phyloP scores from a whole-genome alignment of 1,140 invertebrate genomes.

The Zeugodacus cucurbitae region DNA sequence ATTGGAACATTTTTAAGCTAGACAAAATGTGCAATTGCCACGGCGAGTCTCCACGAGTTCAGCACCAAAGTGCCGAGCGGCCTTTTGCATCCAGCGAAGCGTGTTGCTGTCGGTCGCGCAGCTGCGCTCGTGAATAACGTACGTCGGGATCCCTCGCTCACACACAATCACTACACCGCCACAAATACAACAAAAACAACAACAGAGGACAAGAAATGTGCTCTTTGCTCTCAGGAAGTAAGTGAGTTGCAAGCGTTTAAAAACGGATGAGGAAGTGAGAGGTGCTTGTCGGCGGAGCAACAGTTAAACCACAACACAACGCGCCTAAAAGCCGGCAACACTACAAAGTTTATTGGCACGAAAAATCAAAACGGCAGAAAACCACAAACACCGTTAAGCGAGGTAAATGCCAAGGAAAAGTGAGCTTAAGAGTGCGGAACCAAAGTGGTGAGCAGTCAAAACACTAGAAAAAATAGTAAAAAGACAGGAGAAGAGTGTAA shows the following conservation, averaged over 20 bases:
- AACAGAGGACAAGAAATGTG: background rate
- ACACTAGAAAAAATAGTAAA: background rate
- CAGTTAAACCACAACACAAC: background rate
- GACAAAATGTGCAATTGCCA: background rate
- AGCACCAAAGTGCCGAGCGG: background rate
- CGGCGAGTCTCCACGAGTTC: no score
- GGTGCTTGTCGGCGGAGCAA: background rate
- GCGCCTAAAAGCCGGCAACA: constrained; percentile 21
- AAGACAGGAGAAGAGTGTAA: background rate
- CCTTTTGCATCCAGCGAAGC: background rate
- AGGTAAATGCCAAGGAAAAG: background rate
- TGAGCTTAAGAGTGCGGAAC: background rate
- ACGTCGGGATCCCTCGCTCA: background rate
- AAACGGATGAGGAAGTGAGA: background rate
- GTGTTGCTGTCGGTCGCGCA: background rate
- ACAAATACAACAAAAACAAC: no score
- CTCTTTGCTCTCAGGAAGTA: background rate
- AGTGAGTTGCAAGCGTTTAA: background rate
- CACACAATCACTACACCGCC: background rate
- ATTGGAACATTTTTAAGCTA: background rate
- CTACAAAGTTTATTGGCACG: background rate
- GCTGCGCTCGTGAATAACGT: background rate
- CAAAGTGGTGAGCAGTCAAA: background rate
- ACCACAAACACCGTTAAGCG: constrained; percentile 5
- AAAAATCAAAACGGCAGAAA: background rate